Conservation (phyloP, 2,113 vertebrate genomes). For the Macaca nemestrina region DNA sequence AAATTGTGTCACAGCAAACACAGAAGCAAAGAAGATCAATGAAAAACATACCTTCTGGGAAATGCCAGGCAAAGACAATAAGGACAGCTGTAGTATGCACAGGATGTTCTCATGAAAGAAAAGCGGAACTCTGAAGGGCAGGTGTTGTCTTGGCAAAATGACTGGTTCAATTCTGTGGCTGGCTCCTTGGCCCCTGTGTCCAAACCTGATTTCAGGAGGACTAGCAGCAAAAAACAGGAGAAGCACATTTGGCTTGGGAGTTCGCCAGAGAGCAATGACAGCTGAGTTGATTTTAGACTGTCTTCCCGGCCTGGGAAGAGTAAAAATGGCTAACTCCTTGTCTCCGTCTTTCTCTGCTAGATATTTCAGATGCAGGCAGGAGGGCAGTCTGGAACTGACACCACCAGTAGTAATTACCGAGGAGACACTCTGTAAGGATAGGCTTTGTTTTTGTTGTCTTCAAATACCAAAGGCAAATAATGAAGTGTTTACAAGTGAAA, state of each 20-base stretch:
- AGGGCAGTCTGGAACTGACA: conserved; percentile 51
- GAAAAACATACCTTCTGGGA: background rate
- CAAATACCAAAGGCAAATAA: conserved; percentile 69
- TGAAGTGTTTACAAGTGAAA: conserved; percentile 63
- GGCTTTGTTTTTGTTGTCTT: conserved; percentile 47
- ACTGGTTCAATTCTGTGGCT: background rate
- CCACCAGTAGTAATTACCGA: conserved; percentile 42
- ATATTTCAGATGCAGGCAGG: conserved; percentile 46
- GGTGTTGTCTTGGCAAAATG: conserved; percentile 23
- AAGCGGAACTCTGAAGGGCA: background rate
- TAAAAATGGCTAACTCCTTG: conserved; percentile 39
- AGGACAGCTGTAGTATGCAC: background rate
- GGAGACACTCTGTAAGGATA: conserved; percentile 43
- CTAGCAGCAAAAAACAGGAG: background rate
- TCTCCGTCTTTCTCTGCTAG: conserved; percentile 13
- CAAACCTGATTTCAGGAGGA: background rate
- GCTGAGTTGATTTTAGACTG: background rate
- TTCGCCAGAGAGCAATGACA: background rate
- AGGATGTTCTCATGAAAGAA: conserved; percentile 4
- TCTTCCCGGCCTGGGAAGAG: background rate
- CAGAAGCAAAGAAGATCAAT: background rate
- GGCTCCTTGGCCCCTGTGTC: background rate
- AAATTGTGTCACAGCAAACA: background rate
- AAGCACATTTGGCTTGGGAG: background rate
- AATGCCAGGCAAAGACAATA: background rate